Base-by-base conservation (phyloP, 2,888 invertebrate genomes). In the Gastrophysa polygoni region DNA sequence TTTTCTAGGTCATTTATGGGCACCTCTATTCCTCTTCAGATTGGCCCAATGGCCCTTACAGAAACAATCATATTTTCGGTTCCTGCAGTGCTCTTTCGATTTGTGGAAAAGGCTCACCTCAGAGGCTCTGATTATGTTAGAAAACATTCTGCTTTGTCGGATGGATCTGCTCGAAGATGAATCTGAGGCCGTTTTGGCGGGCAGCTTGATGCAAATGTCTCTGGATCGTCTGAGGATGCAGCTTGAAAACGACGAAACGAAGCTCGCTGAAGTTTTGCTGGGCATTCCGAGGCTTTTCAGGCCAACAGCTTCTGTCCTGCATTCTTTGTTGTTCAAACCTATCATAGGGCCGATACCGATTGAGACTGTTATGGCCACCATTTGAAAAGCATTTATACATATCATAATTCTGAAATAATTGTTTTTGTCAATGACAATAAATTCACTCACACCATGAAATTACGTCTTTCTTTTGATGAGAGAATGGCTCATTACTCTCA, bases 1-100 rank as follows among this genome's bases (percentile, higher is more conserved):
- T 55, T 17, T 66, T 68, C 44, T 32, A 69, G 79, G 83, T 47
- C 80, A 83, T 55, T 82, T 85, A 10, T 89, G 88, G 88, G 82
- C 84, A 1, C 84, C 86, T 47, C 80, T 87, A 44, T 88, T 89
- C 67, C 77, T 87, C 21, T 75, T 89, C 21, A 82, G 83, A 44
- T 85, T 86, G 0, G 83, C 86, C 0, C 83, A 84, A 67, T 88
- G 87, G 86, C 84, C 87, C 0, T 71, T 83, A 20, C 83, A 85
- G 46, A 78, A 84, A 1, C 77, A 80, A 28, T 73, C 75, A 24
- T 17, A 78, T 74, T 73, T 82, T 74, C 72, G 81, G 72, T 69
- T 67, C 18, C 68, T 78, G 7, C 67, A 70, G 57, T 73, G 64
- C 11, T 71, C 72, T 3, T 67, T 76, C 4, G 64, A 63, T 17